These are phyloP conservation scores for Natrix natrix DNA, from an alignment of 2,797 vertebrate species.

Conservation along the genomic window DNA sequence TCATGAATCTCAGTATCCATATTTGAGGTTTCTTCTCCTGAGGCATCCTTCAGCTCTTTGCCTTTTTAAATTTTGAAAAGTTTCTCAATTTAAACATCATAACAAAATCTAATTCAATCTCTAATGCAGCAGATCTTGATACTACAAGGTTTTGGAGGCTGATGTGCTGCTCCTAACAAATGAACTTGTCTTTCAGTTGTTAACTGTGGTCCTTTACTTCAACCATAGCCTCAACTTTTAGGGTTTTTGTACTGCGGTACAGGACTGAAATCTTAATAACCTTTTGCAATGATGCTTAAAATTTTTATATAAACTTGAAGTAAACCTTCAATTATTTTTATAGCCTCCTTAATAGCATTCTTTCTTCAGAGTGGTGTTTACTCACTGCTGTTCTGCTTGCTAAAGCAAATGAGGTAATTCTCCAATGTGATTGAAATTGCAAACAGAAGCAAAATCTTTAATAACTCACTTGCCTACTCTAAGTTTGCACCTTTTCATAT, in stretches of 20 bases:
- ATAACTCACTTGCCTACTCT: conserved; percentile 61
- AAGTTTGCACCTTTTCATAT: conserved; percentile 61
- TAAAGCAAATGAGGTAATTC: conserved; percentile 62
- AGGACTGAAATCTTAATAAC: conserved; percentile 37
- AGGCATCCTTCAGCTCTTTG: background rate
- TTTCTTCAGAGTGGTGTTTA: conserved; percentile 56
- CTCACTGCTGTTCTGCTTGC: conserved; percentile 61
- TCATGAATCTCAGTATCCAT: background rate
- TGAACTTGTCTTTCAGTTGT: background rate
- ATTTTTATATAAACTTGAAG: conserved; percentile 56
- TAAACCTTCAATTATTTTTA: conserved; percentile 67
- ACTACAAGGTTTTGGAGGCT: background rate
- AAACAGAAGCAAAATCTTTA: conserved; percentile 62
- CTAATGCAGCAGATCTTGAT: background rate
- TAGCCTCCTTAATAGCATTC: conserved; percentile 62
- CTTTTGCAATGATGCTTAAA: conserved; percentile 50
- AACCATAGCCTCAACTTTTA: background rate
- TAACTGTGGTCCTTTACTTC: conserved; percentile 11
- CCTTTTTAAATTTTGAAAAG: background rate
- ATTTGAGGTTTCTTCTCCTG: background rate
- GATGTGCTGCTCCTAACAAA: background rate
- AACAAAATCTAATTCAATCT: background rate
- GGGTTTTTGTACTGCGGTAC: conserved; percentile 12
- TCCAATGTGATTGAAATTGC: conserved; percentile 60
- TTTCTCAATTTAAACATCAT: background rate